phyloP scores from a whole-genome alignment of 2,888 invertebrate genomes.

The Watsonalla cultraria region DNA sequence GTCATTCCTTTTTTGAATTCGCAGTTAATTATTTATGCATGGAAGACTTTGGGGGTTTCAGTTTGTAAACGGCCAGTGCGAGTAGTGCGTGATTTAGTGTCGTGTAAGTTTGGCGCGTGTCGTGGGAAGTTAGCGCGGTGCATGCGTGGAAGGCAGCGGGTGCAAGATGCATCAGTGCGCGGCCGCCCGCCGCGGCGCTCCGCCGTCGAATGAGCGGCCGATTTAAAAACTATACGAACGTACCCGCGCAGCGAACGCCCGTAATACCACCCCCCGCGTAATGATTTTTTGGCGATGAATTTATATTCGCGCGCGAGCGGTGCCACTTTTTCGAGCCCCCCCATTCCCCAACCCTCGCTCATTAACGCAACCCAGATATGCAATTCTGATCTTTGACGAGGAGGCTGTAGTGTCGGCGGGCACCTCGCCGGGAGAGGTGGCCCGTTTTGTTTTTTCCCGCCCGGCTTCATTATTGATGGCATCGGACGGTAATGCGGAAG shows the following conservation, averaged over 20 bases:
- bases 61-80: constrained; percentile 15
- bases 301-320: constrained; percentile 84
- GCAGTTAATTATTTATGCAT: constrained; percentile 2
- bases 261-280: constrained; percentile 88
- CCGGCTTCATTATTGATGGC: constrained; percentile 80
- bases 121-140: constrained; percentile 34
- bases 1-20: constrained; percentile 21
- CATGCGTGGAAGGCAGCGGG: constrained; percentile 26
- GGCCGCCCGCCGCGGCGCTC: constrained; percentile 70
- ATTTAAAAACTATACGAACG: constrained; percentile 77
- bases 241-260: constrained; percentile 76
- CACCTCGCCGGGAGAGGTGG: constrained; percentile 75
- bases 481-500: constrained; percentile 79
- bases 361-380: constrained; percentile 83
- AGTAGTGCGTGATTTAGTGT: constrained; percentile 61
- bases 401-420: constrained; percentile 79
- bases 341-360: constrained; percentile 70
- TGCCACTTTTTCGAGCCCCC: constrained; percentile 78
- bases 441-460: constrained; percentile 78
- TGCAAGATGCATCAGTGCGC: constrained; percentile 44
- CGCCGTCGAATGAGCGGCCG: constrained; percentile 72
- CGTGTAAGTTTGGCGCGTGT: constrained; percentile 2
- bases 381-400: constrained; percentile 83
- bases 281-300: constrained; percentile 93
- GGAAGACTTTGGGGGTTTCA: constrained; percentile 1